These are phyloP conservation scores for Drosophila sordidula DNA, from an alignment of 2,888 invertebrate species.

Conservation along the genomic window DNA sequence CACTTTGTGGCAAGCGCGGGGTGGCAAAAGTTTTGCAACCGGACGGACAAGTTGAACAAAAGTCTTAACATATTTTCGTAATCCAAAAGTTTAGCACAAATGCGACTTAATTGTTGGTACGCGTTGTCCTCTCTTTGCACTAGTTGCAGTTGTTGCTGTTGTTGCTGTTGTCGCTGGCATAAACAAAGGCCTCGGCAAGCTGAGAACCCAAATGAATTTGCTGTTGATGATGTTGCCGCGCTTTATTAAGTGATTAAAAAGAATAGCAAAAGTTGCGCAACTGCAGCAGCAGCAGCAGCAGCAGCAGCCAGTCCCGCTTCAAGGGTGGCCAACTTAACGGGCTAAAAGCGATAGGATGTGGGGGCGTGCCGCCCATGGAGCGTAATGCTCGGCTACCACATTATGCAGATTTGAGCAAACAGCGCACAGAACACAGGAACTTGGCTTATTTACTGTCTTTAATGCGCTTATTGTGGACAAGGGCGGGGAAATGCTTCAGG, in stretches of 20 bases:
- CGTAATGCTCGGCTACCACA: slow-evolving; percentile 23
- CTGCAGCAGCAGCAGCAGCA: slow-evolving; percentile 8
- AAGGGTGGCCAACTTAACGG: slow-evolving; percentile 32
- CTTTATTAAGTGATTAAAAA: slow-evolving; percentile 58
- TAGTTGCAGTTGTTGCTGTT: slow-evolving; percentile 5
- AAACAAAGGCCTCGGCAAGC: slow-evolving; percentile 46
- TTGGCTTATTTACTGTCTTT: slow-evolving; percentile 48
- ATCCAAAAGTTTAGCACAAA: slow-evolving; percentile 78
- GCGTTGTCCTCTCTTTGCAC: slow-evolving; percentile 37
- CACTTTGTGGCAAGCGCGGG: slow-evolving; percentile 4
- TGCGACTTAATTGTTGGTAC: slow-evolving; percentile 77
- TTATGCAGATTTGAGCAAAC: slow-evolving; percentile 47
- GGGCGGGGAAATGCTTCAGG: neutral
- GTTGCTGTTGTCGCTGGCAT: slow-evolving; percentile 27
- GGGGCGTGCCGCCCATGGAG: slow-evolving; percentile 14
- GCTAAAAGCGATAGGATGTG: slow-evolving; percentile 12
- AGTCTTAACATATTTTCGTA: slow-evolving; percentile 80
- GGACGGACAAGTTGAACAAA: slow-evolving; percentile 80
- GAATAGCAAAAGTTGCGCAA: slow-evolving; percentile 47
- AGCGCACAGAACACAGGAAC: slow-evolving; percentile 29
- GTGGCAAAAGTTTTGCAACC: slow-evolving; percentile 54
- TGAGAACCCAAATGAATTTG: slow-evolving; percentile 51
- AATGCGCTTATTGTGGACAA: slow-evolving; percentile 29
- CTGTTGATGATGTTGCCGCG: slow-evolving; percentile 45
- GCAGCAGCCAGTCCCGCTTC: slow-evolving; percentile 18